Evolutionary conservation across 1,140 invertebrate species (phyloP).

Genomic region (Pissodes strobi): DNA sequence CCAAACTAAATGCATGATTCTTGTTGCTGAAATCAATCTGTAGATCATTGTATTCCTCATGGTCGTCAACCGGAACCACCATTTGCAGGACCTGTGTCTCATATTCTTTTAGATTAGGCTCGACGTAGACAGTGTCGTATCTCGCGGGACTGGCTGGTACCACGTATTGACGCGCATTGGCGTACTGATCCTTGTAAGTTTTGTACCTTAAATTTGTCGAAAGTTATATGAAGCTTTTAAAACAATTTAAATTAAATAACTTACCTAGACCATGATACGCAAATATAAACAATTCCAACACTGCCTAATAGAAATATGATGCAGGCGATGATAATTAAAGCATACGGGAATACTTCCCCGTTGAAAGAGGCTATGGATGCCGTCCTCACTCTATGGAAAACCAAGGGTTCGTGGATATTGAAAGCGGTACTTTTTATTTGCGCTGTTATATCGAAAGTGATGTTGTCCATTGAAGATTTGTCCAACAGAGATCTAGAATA

Average conservation of each 20-base stretch:
- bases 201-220: slow-evolving; percentile 65
- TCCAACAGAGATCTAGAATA: slow-evolving; percentile 61
- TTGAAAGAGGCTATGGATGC: slow-evolving; percentile 67
- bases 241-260: slow-evolving; percentile 29
- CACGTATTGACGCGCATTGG: slow-evolving; percentile 65
- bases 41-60: slow-evolving; percentile 74
- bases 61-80: slow-evolving; percentile 82
- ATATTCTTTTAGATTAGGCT: slow-evolving; percentile 79
- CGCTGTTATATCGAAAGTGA: slow-evolving; percentile 68
- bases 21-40: slow-evolving; percentile 85
- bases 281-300: slow-evolving; percentile 88
- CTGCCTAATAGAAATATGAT: slow-evolving; percentile 84
- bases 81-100: slow-evolving; percentile 88
- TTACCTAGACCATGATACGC: slow-evolving; percentile 90
- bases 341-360: slow-evolving; percentile 81
- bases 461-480: slow-evolving; percentile 63
- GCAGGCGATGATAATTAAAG: slow-evolving; percentile 82
- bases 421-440: slow-evolving; percentile 68
- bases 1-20: slow-evolving; percentile 83
- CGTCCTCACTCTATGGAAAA: slow-evolving; percentile 57
- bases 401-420: slow-evolving; percentile 70
- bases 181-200: slow-evolving; percentile 77
- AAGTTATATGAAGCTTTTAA: neutral
- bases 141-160: slow-evolving; percentile 63
- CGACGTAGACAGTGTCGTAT: slow-evolving; percentile 81